These are phyloP conservation scores for Dermochelys coriacea DNA, from an alignment of 2,797 vertebrate genomes.

Conservation along the genomic window DNA sequence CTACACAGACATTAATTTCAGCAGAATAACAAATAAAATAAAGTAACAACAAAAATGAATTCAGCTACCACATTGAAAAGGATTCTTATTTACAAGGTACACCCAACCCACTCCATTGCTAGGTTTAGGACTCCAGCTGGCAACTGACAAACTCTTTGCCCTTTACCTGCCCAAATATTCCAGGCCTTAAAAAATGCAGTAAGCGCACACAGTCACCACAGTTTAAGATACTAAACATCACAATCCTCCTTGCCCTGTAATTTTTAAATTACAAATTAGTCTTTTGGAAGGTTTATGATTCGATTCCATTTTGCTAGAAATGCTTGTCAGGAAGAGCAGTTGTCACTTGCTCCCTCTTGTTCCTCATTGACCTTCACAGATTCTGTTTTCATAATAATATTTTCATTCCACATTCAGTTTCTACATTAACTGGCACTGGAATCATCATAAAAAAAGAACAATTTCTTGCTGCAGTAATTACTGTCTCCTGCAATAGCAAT, in stretches of 20 bases:
- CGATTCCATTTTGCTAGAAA: slow-evolving; percentile 40
- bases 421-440: not conserved
- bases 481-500: not conserved
- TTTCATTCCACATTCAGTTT: slow-evolving; percentile 37
- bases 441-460: slow-evolving; percentile 13
- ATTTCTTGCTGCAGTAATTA: slow-evolving; percentile 32
- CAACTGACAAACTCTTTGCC: rapidly evolving
- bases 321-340: slow-evolving; percentile 1
- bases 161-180: not conserved
- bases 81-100: not conserved
- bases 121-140: not conserved
- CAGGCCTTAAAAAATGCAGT: not conserved
- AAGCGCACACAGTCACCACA: not conserved
- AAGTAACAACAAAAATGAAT: not conserved
- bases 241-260: not conserved
- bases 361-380: slow-evolving; percentile 30
- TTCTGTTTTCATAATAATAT: slow-evolving; percentile 20
- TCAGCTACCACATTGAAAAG: not conserved
- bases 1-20: not conserved
- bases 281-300: not conserved
- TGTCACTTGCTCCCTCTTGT: not conserved
- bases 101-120: not conserved
- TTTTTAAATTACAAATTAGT: slow-evolving; percentile 22
- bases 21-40: not conserved
- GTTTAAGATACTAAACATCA: not conserved